Percentiles rank a stretch among this genome's conserved stretches.
Evolutionary conservation across 1,140 invertebrate genomes (phyloP).

Genomic region (Drosophila ercepeae): DNA sequence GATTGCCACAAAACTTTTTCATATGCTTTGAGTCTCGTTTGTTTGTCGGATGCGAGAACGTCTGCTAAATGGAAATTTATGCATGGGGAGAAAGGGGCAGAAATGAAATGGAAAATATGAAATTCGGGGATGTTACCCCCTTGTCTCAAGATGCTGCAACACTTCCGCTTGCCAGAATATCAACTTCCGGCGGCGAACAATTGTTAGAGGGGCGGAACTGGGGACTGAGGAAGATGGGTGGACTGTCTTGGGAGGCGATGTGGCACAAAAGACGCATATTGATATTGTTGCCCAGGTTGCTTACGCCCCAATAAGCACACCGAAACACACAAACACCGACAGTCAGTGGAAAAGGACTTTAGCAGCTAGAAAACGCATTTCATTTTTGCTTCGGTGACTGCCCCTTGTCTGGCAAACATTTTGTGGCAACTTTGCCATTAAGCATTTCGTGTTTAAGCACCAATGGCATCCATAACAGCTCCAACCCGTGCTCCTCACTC

Average conservation of each 20-base stretch:
- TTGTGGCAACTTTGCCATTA: slow-evolving; percentile 79
- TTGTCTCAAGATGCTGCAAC: slow-evolving; percentile 37
- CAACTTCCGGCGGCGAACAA: slow-evolving; percentile 71
- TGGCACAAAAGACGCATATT: slow-evolving; percentile 69
- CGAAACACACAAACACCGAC: slow-evolving; percentile 5
- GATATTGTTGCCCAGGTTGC: slow-evolving; percentile 74
- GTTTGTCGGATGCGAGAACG: slow-evolving; percentile 24
- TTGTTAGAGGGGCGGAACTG: slow-evolving; percentile 45
- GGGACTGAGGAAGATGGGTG: background rate
- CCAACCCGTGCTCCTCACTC: background rate
- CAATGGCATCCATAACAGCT: background rate
- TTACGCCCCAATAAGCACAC: slow-evolving; percentile 61
- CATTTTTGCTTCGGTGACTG: slow-evolving; percentile 65
- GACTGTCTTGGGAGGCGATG: slow-evolving; percentile 5
- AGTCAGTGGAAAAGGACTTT: slow-evolving; percentile 35
- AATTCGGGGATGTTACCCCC: slow-evolving; percentile 31
- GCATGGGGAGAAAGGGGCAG: slow-evolving; percentile 27
- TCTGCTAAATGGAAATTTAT: slow-evolving; percentile 62
- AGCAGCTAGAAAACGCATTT: slow-evolving; percentile 68
- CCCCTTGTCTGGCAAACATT: slow-evolving; percentile 58
- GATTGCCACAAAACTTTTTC: slow-evolving; percentile 28
- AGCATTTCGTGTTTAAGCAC: slow-evolving; percentile 63
- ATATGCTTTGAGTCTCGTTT: slow-evolving; percentile 12
- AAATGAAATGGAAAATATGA: slow-evolving; percentile 58
- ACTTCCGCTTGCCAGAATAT: slow-evolving; percentile 73